phyloP scores from a whole-genome alignment of 53 echinoderm and acorn worm genomes.

The Arbacia lixula region DNA sequence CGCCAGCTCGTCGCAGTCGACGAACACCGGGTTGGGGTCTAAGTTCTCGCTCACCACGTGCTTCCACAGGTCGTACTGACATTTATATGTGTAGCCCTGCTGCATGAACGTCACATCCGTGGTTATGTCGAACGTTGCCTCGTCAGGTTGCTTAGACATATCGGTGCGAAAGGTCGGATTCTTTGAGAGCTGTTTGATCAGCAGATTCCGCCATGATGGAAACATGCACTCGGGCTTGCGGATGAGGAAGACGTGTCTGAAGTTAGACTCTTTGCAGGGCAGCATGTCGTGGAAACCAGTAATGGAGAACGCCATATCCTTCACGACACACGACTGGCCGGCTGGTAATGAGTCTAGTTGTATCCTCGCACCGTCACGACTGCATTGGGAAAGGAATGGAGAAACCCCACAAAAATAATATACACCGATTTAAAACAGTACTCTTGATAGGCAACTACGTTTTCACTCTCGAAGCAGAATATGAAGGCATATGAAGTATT shows the following conservation, averaged over 20 bases:
- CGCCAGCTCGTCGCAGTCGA: conserved; percentile 57
- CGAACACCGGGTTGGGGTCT: conserved; percentile 49
- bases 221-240: conserved; percentile 55
- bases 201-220: conserved; percentile 24
- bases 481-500: too few relatives aligned
- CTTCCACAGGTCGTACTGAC: conserved; percentile 57
- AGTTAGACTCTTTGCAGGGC: conserved; percentile 49
- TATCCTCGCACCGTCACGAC: conserved; percentile 22
- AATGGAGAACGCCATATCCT: conserved; percentile 49
- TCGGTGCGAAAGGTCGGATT: neutral
- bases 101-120: conserved; percentile 41
- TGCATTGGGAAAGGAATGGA: neutral
- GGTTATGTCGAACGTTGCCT: conserved; percentile 41
- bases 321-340: conserved; percentile 34
- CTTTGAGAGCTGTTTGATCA: conserved; percentile 10
- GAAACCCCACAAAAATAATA: too few relatives aligned
- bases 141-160: neutral
- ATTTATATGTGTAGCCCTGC: conserved; percentile 47
- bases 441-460: too few relatives aligned
- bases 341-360: conserved; percentile 48
- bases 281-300: conserved; percentile 47
- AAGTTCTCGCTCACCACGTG: conserved; percentile 28
- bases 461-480: too few relatives aligned
- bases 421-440: too few relatives aligned
- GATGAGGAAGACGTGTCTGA: conserved; percentile 63